Evolutionary conservation across 1,140 invertebrate species (phyloP), one percentile per base, ranked within the genome.

Genomic region (Proales similis): DNA sequence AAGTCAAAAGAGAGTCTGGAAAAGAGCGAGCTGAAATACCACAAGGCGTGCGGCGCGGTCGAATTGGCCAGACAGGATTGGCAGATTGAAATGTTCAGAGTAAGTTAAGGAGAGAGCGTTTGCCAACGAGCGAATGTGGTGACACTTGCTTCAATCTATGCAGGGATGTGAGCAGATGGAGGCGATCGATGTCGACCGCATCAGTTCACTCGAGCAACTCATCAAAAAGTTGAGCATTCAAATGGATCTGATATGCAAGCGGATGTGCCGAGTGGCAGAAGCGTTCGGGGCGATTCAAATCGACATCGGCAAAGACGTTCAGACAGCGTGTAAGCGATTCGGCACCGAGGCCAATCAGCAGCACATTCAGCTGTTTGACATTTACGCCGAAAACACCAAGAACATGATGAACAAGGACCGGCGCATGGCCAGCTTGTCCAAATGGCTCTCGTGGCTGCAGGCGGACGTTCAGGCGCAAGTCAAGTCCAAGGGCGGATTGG

Each of bases 11-110:
- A 92, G 70, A 82, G 84, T 2, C 84, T 91, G 2, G 84, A 87
- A 67, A 87, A 90, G 70, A 85, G 88, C 22, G 90, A 94, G 72
- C 85, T 88, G 19, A 88, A 93, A 68, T 95, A 93, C 74, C 92
- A 91, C 70, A 88, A 87, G 63, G 81, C 86, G 14, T 90, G 88
- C 71, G 83, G 91, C 33, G 82, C 87, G 66, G 85, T 88, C 6
- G 90, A 94, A 74, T 78, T 88, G 69, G 83, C 89, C 11, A 82
- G 85, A 80, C 86, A 78, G 65, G 90, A 94, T 74, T 93, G 90
- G 86, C 90, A 94, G 74, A 84, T 85, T 36, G 82, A 86, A 11
- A 84, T 93, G 5, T 79, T 84, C 39, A 86, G 87, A 68, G 70
- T 72, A 64, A 64, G 47, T 48, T 7, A 14, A 19, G 19, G 47